Base-by-base conservation (phyloP, 2,113 vertebrate genomes). In the Halichoerus grypus region DNA sequence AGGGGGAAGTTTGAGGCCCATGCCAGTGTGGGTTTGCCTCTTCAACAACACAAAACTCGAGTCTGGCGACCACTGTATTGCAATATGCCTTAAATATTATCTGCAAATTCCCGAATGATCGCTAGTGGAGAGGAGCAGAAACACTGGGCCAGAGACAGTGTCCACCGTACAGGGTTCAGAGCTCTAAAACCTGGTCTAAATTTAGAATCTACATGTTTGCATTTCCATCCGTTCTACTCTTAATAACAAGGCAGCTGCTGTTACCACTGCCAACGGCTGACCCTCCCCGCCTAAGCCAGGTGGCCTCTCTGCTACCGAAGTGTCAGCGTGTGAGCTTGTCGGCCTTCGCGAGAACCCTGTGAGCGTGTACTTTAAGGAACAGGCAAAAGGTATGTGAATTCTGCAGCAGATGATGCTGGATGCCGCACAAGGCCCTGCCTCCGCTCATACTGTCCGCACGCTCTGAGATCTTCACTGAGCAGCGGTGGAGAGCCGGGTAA, bases 211-310 rank as follows among this genome's bases (percentile, higher is more conserved):
- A 0, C 57, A 8, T 12, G 18, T 8, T 39, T 46, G 33, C 0
- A 7, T 67, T 46, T 82, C 93, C 82, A 93, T 72, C 91, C 96
- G 53, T 19, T 81, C 86, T 36, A 67, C 19, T 42, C 87, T 81
- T 33, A 95, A 89, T 92, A 93, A 89, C 28, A 33, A 3, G 67
- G 91, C 96, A 97, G 96, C 97, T 97, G 97, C 71, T 89, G 80
- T 85, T 61, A 83, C 71, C 61, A 55, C 55, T 71, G 69, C 96
- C 97, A 92, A 85, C 79, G 93, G 88, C 86, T 57, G 85, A 67
- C 57, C 55, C n/a, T 87, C 89, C 46, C n/a, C 65, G 63, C 81
- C 39, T 33, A 77, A 97, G 97, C 92, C 10, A 59, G 90, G 97
- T 55, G 80, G 92, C 85, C 83, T 94, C 86, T 92, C 77, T 94